A percentile compares a stretch with the other conserved stretches of the same genome.
phyloP scores from a whole-genome alignment of 2,113 vertebrate species.

The Trogon surrucura region DNA sequence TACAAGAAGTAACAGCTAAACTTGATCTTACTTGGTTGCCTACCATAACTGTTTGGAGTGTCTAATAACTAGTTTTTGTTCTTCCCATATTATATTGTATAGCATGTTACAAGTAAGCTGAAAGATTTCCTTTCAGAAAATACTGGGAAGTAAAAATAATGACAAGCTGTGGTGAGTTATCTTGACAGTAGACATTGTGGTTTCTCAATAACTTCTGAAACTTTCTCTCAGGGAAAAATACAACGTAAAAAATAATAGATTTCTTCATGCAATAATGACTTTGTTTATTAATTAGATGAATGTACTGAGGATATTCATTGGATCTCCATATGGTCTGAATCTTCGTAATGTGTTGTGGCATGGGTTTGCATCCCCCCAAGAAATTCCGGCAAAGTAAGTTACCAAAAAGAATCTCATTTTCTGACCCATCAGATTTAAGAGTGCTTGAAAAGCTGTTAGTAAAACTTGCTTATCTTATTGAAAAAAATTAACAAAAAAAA shows the following conservation, averaged over 20 bases:
- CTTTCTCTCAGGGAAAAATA: neutral
- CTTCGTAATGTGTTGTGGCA: constrained; percentile 84
- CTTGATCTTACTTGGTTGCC: neutral
- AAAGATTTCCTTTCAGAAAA: neutral
- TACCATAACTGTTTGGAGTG: neutral
- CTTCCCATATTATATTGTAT: neutral
- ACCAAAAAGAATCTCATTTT: neutral
- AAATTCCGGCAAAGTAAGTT: constrained; percentile 79
- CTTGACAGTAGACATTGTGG: neutral
- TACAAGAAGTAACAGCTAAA: neutral
- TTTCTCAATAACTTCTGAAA: neutral
- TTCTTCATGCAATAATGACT: neutral
- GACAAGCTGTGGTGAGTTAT: neutral
- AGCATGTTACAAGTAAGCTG: neutral
- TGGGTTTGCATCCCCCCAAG: constrained; percentile 78
- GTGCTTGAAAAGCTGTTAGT: neutral
- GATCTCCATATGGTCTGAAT: constrained; percentile 79
- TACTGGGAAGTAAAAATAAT: neutral
- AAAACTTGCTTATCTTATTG: neutral
- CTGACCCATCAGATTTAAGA: neutral
- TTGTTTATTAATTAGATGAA: constrained; percentile 72
- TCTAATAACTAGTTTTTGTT: neutral
- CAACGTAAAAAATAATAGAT: neutral
- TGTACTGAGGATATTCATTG: constrained; percentile 76
- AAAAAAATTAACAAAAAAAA: neutral